Evolutionary conservation across 1,140 invertebrate species (phyloP).

Genomic region (Metaphire vulgaris): DNA sequence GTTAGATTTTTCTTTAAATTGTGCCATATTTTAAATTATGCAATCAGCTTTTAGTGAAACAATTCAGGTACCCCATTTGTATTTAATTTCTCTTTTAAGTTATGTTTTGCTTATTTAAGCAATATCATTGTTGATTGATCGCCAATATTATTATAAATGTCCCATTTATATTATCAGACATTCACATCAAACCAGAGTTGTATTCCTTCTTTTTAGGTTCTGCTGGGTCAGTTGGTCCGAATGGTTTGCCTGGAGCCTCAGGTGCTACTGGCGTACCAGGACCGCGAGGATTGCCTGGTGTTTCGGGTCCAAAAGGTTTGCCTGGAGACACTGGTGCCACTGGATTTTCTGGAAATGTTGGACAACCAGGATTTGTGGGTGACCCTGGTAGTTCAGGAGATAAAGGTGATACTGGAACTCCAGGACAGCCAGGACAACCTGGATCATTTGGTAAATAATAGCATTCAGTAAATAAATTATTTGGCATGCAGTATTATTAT

Average conservation of each 20-base stretch:
- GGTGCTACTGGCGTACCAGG: slow-evolving; percentile 28
- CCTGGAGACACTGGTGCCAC: slow-evolving; percentile 18
- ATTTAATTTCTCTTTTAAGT: no score
- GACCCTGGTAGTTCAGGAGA: background rate
- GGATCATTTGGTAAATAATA: slow-evolving; percentile 11
- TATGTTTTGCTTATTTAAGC: no score
- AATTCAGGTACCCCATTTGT: no score
- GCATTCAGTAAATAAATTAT: no score
- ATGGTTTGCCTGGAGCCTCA: slow-evolving; percentile 19
- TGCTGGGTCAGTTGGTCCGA: slow-evolving; percentile 54
- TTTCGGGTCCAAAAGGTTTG: slow-evolving; percentile 36
- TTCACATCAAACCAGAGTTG: no score
- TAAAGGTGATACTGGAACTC: slow-evolving; percentile 3
- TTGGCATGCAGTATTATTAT: background rate
- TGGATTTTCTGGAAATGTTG: slow-evolving; percentile 24
- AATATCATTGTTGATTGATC: no score
- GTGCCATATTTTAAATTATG: no score
- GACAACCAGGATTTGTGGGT: slow-evolving; percentile 11
- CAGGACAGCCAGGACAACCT: background rate
- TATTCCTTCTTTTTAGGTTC: slow-evolving; percentile 50
- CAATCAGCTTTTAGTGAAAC: no score
- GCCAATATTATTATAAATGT: no score
- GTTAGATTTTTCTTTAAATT: no score
- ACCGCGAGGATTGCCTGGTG: slow-evolving; percentile 34
- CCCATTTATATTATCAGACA: no score